Conservation (phyloP, 2,797 vertebrate genomes). For the Pitangus sulphuratus region DNA sequence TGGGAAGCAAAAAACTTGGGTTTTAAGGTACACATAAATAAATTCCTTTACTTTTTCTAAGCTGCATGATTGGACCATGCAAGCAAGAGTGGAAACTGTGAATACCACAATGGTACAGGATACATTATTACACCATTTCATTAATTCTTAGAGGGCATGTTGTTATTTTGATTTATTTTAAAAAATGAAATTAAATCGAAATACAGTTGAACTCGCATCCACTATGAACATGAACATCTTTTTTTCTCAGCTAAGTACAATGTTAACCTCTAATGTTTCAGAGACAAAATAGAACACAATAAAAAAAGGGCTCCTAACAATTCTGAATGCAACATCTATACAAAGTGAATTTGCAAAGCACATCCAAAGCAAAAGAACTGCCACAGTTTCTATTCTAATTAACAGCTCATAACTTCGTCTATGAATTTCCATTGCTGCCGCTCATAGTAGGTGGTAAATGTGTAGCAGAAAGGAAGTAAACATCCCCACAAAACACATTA, state of each 20-base stretch:
- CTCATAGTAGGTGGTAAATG: background rate
- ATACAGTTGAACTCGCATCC: background rate
- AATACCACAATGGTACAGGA: background rate
- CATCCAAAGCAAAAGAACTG: background rate
- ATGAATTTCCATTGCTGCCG: background rate
- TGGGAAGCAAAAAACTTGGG: background rate
- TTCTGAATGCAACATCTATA: background rate
- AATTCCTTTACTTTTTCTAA: background rate
- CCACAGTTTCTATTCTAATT: background rate
- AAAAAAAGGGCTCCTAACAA: background rate
- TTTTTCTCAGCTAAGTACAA: background rate
- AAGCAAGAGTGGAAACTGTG: background rate
- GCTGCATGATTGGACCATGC: background rate
- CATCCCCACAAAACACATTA: background rate
- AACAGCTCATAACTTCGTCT: constrained; percentile 1
- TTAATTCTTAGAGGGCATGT: background rate
- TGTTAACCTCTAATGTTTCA: background rate
- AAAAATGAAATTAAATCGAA: background rate
- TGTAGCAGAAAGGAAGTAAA: background rate
- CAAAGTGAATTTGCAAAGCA: background rate
- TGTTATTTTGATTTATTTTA: background rate
- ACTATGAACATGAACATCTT: background rate
- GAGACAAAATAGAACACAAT: background rate
- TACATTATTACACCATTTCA: background rate
- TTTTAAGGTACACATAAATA: constrained; percentile 41